phyloP scores from a whole-genome alignment of 2,113 vertebrate species.

The Calyptomena viridis region DNA sequence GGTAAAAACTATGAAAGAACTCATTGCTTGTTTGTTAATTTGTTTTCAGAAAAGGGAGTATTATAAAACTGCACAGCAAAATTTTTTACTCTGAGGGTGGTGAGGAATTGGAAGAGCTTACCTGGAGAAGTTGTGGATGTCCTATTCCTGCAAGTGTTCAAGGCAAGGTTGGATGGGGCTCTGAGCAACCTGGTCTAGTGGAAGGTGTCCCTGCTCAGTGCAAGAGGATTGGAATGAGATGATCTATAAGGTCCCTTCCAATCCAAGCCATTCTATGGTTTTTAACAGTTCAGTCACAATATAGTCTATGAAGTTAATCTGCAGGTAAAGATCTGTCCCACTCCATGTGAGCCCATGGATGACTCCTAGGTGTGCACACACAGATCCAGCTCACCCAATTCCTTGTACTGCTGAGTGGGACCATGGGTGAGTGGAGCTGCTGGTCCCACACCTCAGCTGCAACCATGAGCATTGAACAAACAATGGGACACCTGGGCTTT shows the following conservation, averaged over 20 bases:
- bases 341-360: fast-evolving
- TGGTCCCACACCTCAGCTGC: not conserved
- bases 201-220: too few species aligned
- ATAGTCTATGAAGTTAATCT: not conserved
- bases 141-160: not conserved
- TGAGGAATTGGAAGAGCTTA: not conserved
- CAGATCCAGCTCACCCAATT: too few species aligned
- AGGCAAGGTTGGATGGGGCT: not conserved
- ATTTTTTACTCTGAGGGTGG: not conserved
- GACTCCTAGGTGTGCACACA: not conserved
- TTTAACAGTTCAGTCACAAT: not conserved
- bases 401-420: too few species aligned
- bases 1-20: not conserved
- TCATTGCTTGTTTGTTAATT: not conserved
- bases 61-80: not conserved
- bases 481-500: not conserved
- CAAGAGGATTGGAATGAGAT: not conserved
- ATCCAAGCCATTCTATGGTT: not conserved
- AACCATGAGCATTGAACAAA: fast-evolving
- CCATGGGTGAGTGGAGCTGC: not conserved
- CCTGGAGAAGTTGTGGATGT: not conserved
- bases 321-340: not conserved
- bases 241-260: not conserved
- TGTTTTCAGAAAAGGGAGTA: not conserved
- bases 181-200: too few species aligned